These are phyloP conservation scores for Microtus pennsylvanicus DNA, from an alignment of 2,113 vertebrate genomes.

Conservation along the genomic window DNA sequence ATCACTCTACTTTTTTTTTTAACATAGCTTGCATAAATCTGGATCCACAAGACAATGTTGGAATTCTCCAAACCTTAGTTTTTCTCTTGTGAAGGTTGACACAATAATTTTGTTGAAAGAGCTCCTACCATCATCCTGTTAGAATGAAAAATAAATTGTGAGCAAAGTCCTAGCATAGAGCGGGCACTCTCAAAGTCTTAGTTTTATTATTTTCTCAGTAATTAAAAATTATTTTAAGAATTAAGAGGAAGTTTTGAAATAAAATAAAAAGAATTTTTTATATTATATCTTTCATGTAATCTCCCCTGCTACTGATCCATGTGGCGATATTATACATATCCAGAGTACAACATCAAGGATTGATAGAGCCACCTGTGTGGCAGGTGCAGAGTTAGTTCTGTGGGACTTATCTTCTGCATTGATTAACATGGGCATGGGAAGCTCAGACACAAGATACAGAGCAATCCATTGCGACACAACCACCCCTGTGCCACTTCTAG, in stretches of 20 bases:
- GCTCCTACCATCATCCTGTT: not conserved
- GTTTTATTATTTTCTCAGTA: not conserved
- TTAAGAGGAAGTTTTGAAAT: not conserved
- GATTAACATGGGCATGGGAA: not conserved
- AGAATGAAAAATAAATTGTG: not conserved
- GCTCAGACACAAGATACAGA: not conserved
- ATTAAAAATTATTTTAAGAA: not conserved
- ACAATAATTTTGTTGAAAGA: too few relatives aligned
- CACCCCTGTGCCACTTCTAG: not conserved
- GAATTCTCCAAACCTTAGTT: not conserved
- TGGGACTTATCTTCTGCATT: not conserved
- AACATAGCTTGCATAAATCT: too few relatives aligned
- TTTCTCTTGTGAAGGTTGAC: not conserved
- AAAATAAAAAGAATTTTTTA: not conserved
- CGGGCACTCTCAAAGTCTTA: not conserved
- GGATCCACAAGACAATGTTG: too few relatives aligned
- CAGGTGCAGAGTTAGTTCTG: not conserved
- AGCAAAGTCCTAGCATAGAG: not conserved
- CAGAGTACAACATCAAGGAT: not conserved
- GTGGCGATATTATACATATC: rapidly evolving
- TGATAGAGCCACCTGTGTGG: not conserved
- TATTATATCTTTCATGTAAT: not conserved
- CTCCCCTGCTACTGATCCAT: not conserved
- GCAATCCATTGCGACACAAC: not conserved
- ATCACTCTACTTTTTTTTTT: not conserved